Evolutionary conservation across 2,888 invertebrate genomes (phyloP), one percentile per base, ranked within the genome.

Genomic region (Drosophila greeni): DNA sequence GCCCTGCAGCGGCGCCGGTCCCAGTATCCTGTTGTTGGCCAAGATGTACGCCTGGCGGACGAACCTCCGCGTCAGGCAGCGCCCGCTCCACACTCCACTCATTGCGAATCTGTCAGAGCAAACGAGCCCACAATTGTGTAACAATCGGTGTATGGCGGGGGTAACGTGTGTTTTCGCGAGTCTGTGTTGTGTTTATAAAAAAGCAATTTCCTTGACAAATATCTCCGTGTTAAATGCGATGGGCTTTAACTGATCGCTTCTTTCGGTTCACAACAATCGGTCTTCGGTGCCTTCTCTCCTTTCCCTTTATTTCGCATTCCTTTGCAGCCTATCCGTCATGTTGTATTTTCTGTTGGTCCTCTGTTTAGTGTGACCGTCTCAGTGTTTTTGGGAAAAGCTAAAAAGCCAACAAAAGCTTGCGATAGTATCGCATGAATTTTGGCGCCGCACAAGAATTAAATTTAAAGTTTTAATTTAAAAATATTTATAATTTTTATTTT

Each of bases 1-100:
- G 47, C 57, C 36, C 20, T 66, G 68, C 36, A 64, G 70, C 24
- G 48, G 67, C 31, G 54, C 40, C 3, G 73, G 51, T 1, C 60
- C 54, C n/a, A 69, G 5, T 23, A 69, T 31, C 36, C 70, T 72
- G 61, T 57, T 73, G 62, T 75, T 70, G 59, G 79, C 81, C 60
- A 85, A 66, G 52, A 87, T 76, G 56, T 82, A 78, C 42, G 84
- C 85, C 65, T 80, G 85, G 52, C 85, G 85, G 62, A 80, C 82
- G 58, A 82, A 77, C 70, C 75, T 82, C 58, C 75, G 72, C 73
- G 76, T 76, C 53, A 80, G 58, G 61, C 72, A 72, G 59, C 71
- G 70, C 42, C 85, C 70, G 65, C 73, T 80, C 74, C 73, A 85
- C 75, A 86, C 75, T 26, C 42, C 42, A 82, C 82, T 86, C 86